A percentile compares a stretch with the other conserved stretches of the same genome.
These are phyloP conservation scores for Meandrusa payeni DNA, from an alignment of 2,888 invertebrate species.

Conservation along the genomic window DNA sequence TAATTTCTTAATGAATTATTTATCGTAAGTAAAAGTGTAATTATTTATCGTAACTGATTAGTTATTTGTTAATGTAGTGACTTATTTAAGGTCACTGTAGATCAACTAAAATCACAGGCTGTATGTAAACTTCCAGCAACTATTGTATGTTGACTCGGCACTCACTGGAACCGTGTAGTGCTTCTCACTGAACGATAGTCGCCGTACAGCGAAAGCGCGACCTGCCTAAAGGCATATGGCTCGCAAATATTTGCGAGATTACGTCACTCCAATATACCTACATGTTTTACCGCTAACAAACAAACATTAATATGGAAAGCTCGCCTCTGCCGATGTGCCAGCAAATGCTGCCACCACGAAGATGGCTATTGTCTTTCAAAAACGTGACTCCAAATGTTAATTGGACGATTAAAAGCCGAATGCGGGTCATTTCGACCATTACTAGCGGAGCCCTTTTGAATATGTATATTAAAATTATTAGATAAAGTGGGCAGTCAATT, in stretches of 20 bases:
- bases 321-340: slow-evolving; percentile 73
- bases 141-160: too few relatives aligned
- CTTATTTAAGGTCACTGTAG: too few relatives aligned
- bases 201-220: slow-evolving; percentile 17
- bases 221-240: slow-evolving; percentile 28
- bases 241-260: slow-evolving; percentile 61
- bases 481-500: slow-evolving; percentile 66
- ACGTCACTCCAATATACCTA: slow-evolving; percentile 60
- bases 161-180: too few relatives aligned
- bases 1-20: too few relatives aligned
- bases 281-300: slow-evolving; percentile 80
- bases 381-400: slow-evolving; percentile 80
- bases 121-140: too few relatives aligned
- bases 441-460: slow-evolving; percentile 75
- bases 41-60: too few relatives aligned
- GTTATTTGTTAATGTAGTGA: too few relatives aligned
- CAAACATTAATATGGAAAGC: slow-evolving; percentile 80
- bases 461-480: slow-evolving; percentile 80
- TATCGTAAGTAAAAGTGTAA: too few relatives aligned
- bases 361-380: slow-evolving; percentile 78
- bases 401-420: slow-evolving; percentile 78
- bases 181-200: neutral
- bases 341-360: slow-evolving; percentile 76
- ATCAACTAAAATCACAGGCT: too few relatives aligned
- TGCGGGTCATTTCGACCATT: slow-evolving; percentile 79